Conservation (phyloP, 2,888 invertebrate species). For the Ophion ventricosus region DNA sequence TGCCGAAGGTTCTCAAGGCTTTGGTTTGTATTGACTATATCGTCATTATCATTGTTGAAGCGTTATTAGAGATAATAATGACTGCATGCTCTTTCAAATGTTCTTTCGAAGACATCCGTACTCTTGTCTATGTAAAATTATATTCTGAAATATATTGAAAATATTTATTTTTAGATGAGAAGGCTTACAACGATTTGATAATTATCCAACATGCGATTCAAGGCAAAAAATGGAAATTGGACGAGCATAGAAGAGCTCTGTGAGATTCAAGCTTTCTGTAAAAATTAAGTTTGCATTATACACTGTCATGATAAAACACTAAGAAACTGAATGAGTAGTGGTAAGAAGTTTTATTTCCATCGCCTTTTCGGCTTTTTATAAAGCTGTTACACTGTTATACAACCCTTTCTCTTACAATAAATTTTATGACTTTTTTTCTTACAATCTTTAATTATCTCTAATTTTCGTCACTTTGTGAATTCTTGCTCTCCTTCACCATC, state of each 20-base stretch:
- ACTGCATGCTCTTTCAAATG: background rate
- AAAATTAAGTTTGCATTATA: background rate
- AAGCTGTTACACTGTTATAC: too few species aligned
- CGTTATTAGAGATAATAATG: background rate
- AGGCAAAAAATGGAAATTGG: constrained; percentile 69
- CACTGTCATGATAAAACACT: background rate
- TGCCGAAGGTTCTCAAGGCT: constrained; percentile 67
- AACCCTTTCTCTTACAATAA: too few species aligned
- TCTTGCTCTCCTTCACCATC: too few species aligned
- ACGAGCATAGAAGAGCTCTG: constrained; percentile 32
- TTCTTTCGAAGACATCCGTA: background rate
- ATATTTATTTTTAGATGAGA: constrained; percentile 66
- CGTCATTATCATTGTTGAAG: background rate
- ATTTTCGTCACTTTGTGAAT: too few species aligned
- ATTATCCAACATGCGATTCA: constrained; percentile 69
- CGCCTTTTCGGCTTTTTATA: too few species aligned
- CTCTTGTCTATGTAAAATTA: too few species aligned
- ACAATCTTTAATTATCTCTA: too few species aligned
- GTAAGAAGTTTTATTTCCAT: too few species aligned
- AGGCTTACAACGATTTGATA: constrained; percentile 73
- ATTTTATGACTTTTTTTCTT: too few species aligned
- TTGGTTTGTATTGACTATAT: constrained; percentile 71
- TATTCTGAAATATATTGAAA: background rate
- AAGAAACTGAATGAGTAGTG: too few species aligned
- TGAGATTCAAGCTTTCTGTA: constrained; percentile 18